Evolutionary conservation across 92 coral and sea anemone species (phyloP).

Genomic region (Meandrina meandrites): DNA sequence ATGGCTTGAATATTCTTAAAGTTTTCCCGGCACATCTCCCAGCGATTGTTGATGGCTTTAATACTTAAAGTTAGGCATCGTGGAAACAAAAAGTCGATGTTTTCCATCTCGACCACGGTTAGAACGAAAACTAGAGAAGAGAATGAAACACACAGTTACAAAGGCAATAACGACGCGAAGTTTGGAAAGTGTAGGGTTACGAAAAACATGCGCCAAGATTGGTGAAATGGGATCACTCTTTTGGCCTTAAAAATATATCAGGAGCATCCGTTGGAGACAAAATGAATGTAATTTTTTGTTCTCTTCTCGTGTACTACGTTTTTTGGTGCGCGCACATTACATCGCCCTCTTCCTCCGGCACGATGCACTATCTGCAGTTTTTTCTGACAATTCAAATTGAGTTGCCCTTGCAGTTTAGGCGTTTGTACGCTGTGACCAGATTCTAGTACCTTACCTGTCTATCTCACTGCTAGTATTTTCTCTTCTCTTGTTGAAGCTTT

Average conservation of each 20-base stretch:
- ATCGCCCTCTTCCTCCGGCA: no score
- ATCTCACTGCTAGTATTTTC: not conserved
- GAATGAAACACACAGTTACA: not conserved
- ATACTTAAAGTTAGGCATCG: not conserved
- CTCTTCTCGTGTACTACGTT: no score
- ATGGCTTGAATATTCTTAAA: not conserved
- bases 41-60: not conserved
- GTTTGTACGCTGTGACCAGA: not conserved
- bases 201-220: no score
- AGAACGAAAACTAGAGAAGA: not conserved
- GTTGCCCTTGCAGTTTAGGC: not conserved
- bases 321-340: no score
- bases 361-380: no score
- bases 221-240: no score
- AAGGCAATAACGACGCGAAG: not conserved
- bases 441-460: not conserved
- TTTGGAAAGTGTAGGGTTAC: no score
- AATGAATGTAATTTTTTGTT: no score
- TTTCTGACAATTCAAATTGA: not conserved
- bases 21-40: no score
- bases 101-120: not conserved
- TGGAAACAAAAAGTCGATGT: conserved; percentile 6
- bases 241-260: no score
- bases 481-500: not conserved
- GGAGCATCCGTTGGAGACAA: no score